phyloP scores from a whole-genome alignment of 2,797 vertebrate species.

The Dendrocincla fuliginosa region DNA sequence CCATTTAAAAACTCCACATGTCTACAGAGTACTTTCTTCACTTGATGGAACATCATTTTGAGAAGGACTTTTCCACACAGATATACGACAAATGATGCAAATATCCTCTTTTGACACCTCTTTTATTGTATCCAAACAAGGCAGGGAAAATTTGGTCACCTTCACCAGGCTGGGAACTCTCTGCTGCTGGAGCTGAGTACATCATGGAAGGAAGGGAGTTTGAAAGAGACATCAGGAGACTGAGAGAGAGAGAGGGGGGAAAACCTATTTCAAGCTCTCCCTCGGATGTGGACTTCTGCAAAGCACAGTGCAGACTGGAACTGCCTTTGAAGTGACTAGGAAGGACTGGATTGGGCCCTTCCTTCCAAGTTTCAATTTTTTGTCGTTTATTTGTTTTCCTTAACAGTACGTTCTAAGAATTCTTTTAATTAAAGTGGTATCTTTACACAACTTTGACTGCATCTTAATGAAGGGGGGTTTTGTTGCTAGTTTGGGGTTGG shows the following conservation, averaged over 20 bases:
- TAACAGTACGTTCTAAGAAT: neutral
- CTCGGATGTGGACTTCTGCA: rapidly evolving
- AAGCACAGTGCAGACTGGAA: neutral
- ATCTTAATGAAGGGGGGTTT: slow-evolving; percentile 37
- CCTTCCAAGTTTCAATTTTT: neutral
- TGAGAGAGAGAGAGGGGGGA: neutral
- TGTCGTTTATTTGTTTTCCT: slow-evolving; percentile 10
- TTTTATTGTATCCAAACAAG: neutral
- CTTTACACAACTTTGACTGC: slow-evolving; percentile 18
- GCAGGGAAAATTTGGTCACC: neutral
- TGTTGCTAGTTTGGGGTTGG: neutral
- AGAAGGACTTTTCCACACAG: neutral
- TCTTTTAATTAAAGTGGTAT: slow-evolving; percentile 50
- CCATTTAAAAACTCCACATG: neutral
- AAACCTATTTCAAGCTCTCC: neutral
- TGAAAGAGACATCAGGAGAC: neutral
- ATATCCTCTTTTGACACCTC: neutral
- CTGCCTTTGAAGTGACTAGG: neutral
- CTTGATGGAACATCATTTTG: neutral
- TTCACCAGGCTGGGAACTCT: neutral
- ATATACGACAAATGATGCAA: neutral
- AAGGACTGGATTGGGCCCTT: neutral
- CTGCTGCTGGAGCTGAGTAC: neutral
- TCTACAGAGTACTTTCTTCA: neutral
- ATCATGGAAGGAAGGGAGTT: neutral